Conservation (phyloP, 1,140 invertebrate species). For the Macrobrachium rosenbergii region DNA sequence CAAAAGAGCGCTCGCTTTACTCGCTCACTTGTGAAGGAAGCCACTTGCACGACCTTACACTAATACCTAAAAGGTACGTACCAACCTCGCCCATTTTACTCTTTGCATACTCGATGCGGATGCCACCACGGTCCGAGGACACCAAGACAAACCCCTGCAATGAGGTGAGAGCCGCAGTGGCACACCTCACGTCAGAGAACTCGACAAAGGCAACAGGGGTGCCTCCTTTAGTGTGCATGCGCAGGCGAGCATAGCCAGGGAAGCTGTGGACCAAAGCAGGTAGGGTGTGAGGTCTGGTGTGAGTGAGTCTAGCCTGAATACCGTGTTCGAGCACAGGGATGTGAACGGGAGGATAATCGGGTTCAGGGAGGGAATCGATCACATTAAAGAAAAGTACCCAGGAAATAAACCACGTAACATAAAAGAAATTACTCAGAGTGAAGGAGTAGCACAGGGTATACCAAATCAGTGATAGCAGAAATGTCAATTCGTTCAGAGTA, state of each 20-base stretch:
- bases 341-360: slow-evolving; percentile 38
- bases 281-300: slow-evolving; percentile 33
- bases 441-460: too few relatives aligned
- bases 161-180: slow-evolving; percentile 89
- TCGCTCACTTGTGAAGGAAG: too few relatives aligned
- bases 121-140: slow-evolving; percentile 94
- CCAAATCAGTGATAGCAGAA: too few relatives aligned
- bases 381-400: slow-evolving; percentile 3
- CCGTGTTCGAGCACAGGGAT: slow-evolving; percentile 65
- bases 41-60: slow-evolving; percentile 44
- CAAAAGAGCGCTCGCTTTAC: too few relatives aligned
- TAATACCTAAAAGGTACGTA: slow-evolving; percentile 57
- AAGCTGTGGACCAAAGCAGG: slow-evolving; percentile 79
- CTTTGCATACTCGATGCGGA: slow-evolving; percentile 98
- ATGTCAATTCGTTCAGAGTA: too few relatives aligned
- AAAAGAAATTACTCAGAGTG: too few relatives aligned
- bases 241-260: slow-evolving; percentile 95
- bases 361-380: slow-evolving; percentile 48
- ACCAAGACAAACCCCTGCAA: slow-evolving; percentile 95
- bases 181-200: slow-evolving; percentile 91
- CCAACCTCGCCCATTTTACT: slow-evolving; percentile 85
- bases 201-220: slow-evolving; percentile 96
- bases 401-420: not conserved
- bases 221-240: slow-evolving; percentile 95
- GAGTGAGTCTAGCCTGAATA: slow-evolving; percentile 65